Evolutionary conservation across 2,797 vertebrate genomes (phyloP), one percentile per base, ranked within the genome.

Genomic region (Crypturellus tataupa): DNA sequence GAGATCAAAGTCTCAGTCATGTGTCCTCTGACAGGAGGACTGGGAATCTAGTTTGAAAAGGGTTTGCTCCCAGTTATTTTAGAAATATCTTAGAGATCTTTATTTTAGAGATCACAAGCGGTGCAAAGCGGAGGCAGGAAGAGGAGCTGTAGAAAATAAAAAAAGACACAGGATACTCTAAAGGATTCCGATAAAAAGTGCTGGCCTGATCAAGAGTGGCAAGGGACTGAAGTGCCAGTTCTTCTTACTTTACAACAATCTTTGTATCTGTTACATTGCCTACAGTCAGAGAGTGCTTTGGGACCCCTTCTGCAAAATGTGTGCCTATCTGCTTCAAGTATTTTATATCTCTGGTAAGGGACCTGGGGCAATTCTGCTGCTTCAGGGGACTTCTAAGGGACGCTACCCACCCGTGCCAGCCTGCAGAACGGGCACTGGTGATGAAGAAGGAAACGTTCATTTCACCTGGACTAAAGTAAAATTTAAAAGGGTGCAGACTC

Each of bases 61-160:
- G 46, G 60, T 70, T 94, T 91, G 87, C 80, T 94, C 68, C 93
- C 10, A 15, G 71, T 87, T 96, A 91, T 89, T 93, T 93, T 62
- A 90, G 58, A 96, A 95, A 82, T 1, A 56, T n/a, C 55, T n/a
- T n/a, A n/a, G 31, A 56, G 31, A 56, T 56, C 55, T 56, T 56
- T 56, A 56, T 31, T 56, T 56, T 56, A 56, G 6, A 93, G 90
- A 96, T 91, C 83, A 86, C 75, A 95, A 95, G 53, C 2, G 1
- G 60, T 82, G 59, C 11, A 90, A 82, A 91, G 78, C 51, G 59
- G 42, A 88, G 85, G 51, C 78, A 72, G 55, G 67, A 91, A 79
- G 27, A 93, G 79, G 59, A 88, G n/a, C 76, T 27, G 25, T 21
- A 84, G 35, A 80, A 92, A 92, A 11, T 93, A 96, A 93, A 91